A percentile compares a stretch with the other conserved stretches of the same genome.
Evolutionary conservation across 1,140 invertebrate genomes (phyloP).

Genomic region (Temnothorax curvispinosus): DNA sequence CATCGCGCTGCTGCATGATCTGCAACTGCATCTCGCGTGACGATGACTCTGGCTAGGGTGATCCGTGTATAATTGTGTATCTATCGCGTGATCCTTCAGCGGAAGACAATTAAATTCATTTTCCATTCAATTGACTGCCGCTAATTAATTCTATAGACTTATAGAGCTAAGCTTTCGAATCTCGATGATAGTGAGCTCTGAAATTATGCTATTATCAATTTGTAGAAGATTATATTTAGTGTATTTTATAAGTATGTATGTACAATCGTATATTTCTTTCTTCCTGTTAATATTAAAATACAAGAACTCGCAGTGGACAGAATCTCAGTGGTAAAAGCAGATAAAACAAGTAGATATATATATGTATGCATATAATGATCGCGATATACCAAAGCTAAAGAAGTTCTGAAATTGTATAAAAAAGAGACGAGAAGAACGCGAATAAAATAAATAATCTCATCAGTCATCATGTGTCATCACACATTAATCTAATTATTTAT

Average conservation of each 20-base stretch:
- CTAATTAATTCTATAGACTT: background rate
- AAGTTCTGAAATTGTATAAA: background rate
- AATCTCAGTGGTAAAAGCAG: background rate
- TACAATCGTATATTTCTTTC: background rate
- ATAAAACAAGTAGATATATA: background rate
- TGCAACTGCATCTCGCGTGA: background rate
- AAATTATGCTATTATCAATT: slow-evolving; percentile 11
- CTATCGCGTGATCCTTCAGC: slow-evolving; percentile 12
- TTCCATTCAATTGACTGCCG: background rate
- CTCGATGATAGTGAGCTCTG: background rate
- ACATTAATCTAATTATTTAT: background rate
- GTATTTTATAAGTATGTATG: too few relatives aligned
- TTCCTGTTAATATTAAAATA: too few relatives aligned
- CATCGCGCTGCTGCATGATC: background rate
- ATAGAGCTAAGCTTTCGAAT: background rate
- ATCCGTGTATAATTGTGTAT: background rate
- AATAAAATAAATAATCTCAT: background rate
- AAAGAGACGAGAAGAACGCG: background rate
- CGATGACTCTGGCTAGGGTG: background rate
- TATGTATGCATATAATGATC: background rate
- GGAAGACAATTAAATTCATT: slow-evolving; percentile 7
- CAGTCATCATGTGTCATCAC: too few relatives aligned
- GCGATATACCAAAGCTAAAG: background rate
- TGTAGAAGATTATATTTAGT: background rate
- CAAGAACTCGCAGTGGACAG: background rate